Evolutionary conservation across 2,888 invertebrate species (phyloP).

Genomic region (Agonopterix heracliana): DNA sequence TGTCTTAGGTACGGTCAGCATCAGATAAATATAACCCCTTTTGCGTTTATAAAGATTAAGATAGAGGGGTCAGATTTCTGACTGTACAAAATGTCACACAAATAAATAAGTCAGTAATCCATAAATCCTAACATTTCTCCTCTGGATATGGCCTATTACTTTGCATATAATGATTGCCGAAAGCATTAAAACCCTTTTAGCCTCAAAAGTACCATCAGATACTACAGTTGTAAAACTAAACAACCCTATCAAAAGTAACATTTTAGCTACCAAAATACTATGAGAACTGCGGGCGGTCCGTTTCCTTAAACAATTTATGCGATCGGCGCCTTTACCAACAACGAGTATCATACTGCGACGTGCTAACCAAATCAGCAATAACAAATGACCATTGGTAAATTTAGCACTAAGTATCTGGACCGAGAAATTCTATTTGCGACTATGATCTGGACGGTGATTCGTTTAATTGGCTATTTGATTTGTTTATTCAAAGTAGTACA

Average conservation of each 20-base stretch:
- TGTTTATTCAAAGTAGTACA: too few relatives aligned
- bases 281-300: constrained; percentile 51
- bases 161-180: too few relatives aligned
- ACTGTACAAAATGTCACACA: too few relatives aligned
- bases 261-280: constrained; percentile 34
- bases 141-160: too few relatives aligned
- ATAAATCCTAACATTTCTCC: too few relatives aligned
- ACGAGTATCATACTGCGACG: constrained; percentile 22
- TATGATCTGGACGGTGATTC: constrained; percentile 50
- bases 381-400: constrained; percentile 53
- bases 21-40: too few relatives aligned
- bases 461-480: constrained; percentile 45
- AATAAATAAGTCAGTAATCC: too few relatives aligned
- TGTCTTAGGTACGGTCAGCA: too few relatives aligned
- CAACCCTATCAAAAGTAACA: constrained; percentile 22
- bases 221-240: neutral
- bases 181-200: too few relatives aligned
- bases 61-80: too few relatives aligned
- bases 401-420: constrained; percentile 29
- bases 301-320: constrained; percentile 63
- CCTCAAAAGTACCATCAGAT: too few relatives aligned
- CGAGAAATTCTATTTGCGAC: constrained; percentile 47
- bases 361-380: constrained; percentile 55
- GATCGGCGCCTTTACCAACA: constrained; percentile 47
- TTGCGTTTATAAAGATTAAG: too few relatives aligned